These are phyloP conservation scores for Anthoptus insignis DNA, from an alignment of 2,888 invertebrate genomes.

Conservation along the genomic window DNA sequence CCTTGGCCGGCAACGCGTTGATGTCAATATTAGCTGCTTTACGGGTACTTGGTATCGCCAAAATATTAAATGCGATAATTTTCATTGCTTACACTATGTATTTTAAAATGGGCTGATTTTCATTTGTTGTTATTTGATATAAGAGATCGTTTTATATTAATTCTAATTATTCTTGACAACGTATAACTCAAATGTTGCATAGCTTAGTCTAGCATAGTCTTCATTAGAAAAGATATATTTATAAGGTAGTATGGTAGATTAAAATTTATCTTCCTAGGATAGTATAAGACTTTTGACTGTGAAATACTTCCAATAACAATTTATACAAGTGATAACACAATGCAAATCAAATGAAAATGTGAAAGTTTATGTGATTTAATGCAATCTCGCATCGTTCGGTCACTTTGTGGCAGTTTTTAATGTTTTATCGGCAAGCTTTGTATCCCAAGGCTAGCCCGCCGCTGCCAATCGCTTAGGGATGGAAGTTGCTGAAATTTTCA, in stretches of 20 bases:
- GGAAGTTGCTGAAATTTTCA: background rate
- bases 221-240: too few relatives aligned
- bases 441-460: conserved; percentile 1
- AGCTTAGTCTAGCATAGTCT: too few relatives aligned
- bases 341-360: background rate
- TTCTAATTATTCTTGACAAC: too few relatives aligned
- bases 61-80: background rate
- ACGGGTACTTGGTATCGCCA: conserved; percentile 9
- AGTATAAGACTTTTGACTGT: too few relatives aligned
- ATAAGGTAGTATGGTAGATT: too few relatives aligned
- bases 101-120: background rate
- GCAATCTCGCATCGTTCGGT: conserved; percentile 5
- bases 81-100: background rate
- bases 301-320: too few relatives aligned
- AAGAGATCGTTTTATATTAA: too few relatives aligned
- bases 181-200: too few relatives aligned
- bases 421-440: conserved; percentile 19
- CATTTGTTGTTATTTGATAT: too few relatives aligned
- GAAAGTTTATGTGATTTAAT: conserved; percentile 7
- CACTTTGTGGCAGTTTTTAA: conserved; percentile 26
- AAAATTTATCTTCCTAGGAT: too few relatives aligned
- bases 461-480: conserved; percentile 16
- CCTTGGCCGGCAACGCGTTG: too few relatives aligned
- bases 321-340: background rate
- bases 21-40: conserved; percentile 45